phyloP scores from a whole-genome alignment of 2,113 vertebrate species.

The Anthoscopus minutus region DNA sequence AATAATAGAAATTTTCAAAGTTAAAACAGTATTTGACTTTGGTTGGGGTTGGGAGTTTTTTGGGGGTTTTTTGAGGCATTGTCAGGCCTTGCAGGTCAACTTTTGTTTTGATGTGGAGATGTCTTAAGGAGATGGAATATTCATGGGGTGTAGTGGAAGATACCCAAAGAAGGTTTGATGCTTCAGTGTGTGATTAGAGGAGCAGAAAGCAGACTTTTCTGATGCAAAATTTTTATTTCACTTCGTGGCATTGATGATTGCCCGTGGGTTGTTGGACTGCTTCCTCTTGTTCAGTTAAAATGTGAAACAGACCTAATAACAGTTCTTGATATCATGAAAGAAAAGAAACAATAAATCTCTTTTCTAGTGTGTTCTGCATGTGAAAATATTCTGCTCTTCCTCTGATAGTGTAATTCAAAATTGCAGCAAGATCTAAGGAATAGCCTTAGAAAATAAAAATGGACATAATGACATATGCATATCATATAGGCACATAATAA shows the following conservation, averaged over 20 bases:
- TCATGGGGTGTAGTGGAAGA: neutral
- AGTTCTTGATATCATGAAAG: neutral
- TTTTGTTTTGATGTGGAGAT: neutral
- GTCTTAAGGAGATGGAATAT: neutral
- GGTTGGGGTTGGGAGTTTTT: neutral
- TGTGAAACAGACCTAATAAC: neutral
- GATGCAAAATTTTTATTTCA: neutral
- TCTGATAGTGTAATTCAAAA: neutral
- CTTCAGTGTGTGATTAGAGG: neutral
- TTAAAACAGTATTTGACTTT: neutral
- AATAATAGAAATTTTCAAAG: neutral
- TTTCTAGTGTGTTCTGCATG: neutral
- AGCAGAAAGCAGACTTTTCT: neutral
- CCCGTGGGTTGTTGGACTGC: neutral
- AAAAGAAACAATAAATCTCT: rapidly evolving
- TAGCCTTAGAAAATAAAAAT: neutral
- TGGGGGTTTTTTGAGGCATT: neutral
- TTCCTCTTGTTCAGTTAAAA: neutral
- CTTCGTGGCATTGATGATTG: neutral
- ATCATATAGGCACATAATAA: neutral
- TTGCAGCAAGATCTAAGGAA: neutral
- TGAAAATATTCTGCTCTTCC: neutral
- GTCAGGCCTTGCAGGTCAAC: neutral
- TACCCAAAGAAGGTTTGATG: neutral
- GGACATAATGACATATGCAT: neutral